These are phyloP conservation scores for Epinotia ramella DNA, from an alignment of 2,888 invertebrate genomes.

Conservation along the genomic window DNA sequence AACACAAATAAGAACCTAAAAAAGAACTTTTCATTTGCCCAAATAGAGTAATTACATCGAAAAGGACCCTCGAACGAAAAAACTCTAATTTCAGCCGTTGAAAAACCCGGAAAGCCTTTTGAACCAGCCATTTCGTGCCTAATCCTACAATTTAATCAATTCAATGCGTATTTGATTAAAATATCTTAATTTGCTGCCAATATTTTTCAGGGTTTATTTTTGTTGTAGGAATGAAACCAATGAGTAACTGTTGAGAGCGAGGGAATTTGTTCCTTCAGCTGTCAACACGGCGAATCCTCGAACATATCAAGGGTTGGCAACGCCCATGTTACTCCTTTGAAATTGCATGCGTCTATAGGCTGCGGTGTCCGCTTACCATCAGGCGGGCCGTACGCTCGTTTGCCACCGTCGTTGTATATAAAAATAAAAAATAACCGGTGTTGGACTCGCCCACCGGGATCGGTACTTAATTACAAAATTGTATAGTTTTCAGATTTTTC, in stretches of 20 bases:
- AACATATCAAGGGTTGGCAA: no score
- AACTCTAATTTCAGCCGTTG: constrained; percentile 38
- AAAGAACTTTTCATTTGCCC: constrained; percentile 37
- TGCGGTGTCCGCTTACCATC: no score
- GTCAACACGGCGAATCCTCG: no score
- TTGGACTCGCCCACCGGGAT: no score
- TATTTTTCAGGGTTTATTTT: constrained; percentile 26
- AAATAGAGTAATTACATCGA: constrained; percentile 44
- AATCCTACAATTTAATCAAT: constrained; percentile 44
- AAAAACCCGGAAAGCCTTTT: constrained; percentile 40
- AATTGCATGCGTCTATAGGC: no score
- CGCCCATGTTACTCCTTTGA: no score
- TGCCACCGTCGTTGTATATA: no score
- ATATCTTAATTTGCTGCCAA: constrained; percentile 37
- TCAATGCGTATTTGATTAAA: constrained; percentile 42
- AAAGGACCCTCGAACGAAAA: constrained; percentile 24
- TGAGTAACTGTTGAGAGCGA: no score
- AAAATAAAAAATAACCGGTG: background rate
- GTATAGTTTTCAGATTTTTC: no score
- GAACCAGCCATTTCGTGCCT: constrained; percentile 22
- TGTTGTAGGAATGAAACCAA: constrained; percentile 13
- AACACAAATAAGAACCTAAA: constrained; percentile 32
- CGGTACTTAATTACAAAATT: no score
- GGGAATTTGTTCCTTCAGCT: no score
- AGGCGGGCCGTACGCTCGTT: no score